Conservation (phyloP, 1,140 invertebrate genomes). For the Apocrypta bakeri region DNA sequence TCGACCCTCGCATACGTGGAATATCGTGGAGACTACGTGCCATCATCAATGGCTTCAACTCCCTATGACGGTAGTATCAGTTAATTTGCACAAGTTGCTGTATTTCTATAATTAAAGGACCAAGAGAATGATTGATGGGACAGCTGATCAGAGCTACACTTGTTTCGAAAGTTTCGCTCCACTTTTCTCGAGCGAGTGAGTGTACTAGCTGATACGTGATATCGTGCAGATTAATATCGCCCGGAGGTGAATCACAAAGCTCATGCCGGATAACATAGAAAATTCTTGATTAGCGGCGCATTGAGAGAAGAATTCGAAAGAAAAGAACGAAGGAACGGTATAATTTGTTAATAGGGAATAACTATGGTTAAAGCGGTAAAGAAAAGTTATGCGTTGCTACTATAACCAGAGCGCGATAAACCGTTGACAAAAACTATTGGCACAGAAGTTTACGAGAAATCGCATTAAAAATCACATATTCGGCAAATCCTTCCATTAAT, state of each 20-base stretch:
- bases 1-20: constrained; percentile 28
- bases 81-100: constrained; percentile 48
- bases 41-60: constrained; percentile 52
- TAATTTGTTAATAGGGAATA: too few species aligned
- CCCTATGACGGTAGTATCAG: constrained; percentile 42
- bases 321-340: too few species aligned
- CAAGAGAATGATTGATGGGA: constrained; percentile 53
- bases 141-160: neutral
- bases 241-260: neutral
- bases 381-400: too few species aligned
- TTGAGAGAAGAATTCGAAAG: too few species aligned
- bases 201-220: neutral
- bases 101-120: constrained; percentile 58
- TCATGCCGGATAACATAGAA: neutral
- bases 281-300: neutral
- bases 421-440: neutral
- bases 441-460: neutral
- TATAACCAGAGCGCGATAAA: too few species aligned
- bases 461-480: too few species aligned
- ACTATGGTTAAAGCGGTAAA: too few species aligned
- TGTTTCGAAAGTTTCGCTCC: neutral
- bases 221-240: neutral
- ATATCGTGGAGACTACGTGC: constrained; percentile 59
- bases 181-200: neutral
- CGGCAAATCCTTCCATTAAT: neutral